Percentiles rank a stretch among this genome's conserved stretches.
These are phyloP conservation scores for Stichodactyla helianthus DNA, from an alignment of 64 coral and sea anemone species.

Conservation along the genomic window DNA sequence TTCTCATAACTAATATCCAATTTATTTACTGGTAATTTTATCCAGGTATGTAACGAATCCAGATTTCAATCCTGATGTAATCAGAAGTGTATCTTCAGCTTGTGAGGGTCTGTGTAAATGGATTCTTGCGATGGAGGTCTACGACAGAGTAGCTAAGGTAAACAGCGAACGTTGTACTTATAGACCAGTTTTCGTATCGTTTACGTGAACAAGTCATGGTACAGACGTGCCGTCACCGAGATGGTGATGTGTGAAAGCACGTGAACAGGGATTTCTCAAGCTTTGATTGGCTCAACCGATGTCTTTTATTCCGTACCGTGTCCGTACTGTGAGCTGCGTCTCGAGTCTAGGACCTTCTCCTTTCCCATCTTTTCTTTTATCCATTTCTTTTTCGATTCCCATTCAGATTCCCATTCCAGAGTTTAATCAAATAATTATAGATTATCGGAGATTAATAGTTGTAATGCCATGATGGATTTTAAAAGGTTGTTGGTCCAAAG, in stretches of 20 bases:
- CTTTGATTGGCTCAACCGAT: too few species aligned
- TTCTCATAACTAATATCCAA: background rate
- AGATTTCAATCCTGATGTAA: slow-evolving; percentile 86
- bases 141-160: slow-evolving; percentile 98
- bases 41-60: slow-evolving; percentile 85
- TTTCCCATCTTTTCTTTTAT: too few species aligned
- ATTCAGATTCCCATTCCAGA: too few species aligned
- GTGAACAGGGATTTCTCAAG: too few species aligned
- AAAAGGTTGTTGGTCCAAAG: slow-evolving; percentile 95
- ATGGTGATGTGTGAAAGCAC: too few species aligned
- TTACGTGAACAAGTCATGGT: too few species aligned
- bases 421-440: too few species aligned
- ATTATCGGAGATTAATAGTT: background rate
- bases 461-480: background rate
- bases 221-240: too few species aligned
- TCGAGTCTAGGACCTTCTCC: too few species aligned
- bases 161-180: background rate
- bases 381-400: too few species aligned
- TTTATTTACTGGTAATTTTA: background rate
- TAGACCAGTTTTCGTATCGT: background rate
- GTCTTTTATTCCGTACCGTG: too few species aligned
- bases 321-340: too few species aligned
- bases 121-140: slow-evolving; percentile 93
- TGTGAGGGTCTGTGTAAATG: slow-evolving; percentile 95
- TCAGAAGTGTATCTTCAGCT: slow-evolving; percentile 93